Conservation (phyloP, 2,888 invertebrate species). For the Leptinotarsa rubiginosa region DNA sequence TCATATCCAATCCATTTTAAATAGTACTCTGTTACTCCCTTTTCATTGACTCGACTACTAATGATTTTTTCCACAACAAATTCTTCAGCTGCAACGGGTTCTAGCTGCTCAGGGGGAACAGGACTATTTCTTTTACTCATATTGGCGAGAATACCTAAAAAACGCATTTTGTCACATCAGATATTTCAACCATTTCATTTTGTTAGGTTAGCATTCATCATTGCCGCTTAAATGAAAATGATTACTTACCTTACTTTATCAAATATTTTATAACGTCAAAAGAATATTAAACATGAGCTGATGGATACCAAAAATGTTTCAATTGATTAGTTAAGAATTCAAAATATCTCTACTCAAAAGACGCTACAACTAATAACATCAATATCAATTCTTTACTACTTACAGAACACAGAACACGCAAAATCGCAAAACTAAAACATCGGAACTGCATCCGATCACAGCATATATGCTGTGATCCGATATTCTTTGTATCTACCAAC, state of each 20-base stretch:
- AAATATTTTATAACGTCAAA: neutral
- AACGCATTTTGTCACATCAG: neutral
- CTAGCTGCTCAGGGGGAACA: conserved; percentile 44
- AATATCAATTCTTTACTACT: neutral
- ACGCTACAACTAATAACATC: neutral
- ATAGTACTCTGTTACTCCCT: conserved; percentile 71
- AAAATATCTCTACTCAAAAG: conserved; percentile 1
- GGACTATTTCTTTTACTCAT: conserved; percentile 57
- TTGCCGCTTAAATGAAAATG: neutral
- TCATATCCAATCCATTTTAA: conserved; percentile 83
- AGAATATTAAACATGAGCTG: neutral
- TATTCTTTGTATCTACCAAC: too few species aligned
- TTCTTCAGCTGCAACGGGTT: conserved; percentile 78
- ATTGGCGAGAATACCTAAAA: conserved; percentile 7
- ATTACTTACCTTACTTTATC: neutral
- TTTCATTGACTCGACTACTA: conserved; percentile 78
- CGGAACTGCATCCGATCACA: too few species aligned
- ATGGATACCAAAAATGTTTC: too few species aligned
- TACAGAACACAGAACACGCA: neutral
- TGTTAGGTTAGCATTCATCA: conserved; percentile 11
- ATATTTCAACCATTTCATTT: neutral
- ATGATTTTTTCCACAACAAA: conserved; percentile 92
- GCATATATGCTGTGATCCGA: too few species aligned
- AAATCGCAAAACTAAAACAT: too few species aligned
- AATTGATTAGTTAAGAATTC: neutral